phyloP scores from a whole-genome alignment of 2,888 invertebrate species.

The Fragum sueziense region DNA sequence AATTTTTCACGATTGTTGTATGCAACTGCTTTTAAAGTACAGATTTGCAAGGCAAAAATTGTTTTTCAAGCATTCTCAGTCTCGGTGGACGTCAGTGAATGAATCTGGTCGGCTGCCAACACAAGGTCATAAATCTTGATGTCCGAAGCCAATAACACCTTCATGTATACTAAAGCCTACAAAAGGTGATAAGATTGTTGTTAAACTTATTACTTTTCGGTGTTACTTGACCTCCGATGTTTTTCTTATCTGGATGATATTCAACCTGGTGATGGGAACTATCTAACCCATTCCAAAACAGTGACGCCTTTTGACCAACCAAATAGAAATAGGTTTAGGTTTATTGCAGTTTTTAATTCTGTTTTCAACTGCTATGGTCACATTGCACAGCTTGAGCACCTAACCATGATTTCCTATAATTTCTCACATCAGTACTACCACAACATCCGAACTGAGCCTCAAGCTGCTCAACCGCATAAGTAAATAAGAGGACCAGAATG shows the following conservation, averaged over 20 bases:
- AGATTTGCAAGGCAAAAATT: too few species aligned
- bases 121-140: background rate
- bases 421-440: background rate
- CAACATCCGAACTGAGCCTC: background rate
- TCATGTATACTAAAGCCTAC: background rate
- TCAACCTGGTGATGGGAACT: too few species aligned
- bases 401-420: background rate
- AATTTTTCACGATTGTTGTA: too few species aligned
- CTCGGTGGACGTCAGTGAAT: too few species aligned
- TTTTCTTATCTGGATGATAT: background rate
- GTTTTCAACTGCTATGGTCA: too few species aligned
- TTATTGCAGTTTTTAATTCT: too few species aligned
- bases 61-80: too few species aligned
- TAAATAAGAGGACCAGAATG: too few species aligned
- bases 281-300: too few species aligned
- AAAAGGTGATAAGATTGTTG: background rate
- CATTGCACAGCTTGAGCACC: background rate
- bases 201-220: constrained; percentile 4
- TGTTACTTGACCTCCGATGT: background rate
- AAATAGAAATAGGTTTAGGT: too few species aligned
- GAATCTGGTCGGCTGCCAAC: background rate
- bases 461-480: background rate
- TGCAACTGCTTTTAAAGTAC: too few species aligned
- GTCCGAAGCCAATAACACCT: background rate
- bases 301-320: too few species aligned